Percentiles rank a stretch among this genome's conserved stretches.
These are phyloP conservation scores for Hylia prasina DNA, from an alignment of 2,113 vertebrate species.

Conservation along the genomic window DNA sequence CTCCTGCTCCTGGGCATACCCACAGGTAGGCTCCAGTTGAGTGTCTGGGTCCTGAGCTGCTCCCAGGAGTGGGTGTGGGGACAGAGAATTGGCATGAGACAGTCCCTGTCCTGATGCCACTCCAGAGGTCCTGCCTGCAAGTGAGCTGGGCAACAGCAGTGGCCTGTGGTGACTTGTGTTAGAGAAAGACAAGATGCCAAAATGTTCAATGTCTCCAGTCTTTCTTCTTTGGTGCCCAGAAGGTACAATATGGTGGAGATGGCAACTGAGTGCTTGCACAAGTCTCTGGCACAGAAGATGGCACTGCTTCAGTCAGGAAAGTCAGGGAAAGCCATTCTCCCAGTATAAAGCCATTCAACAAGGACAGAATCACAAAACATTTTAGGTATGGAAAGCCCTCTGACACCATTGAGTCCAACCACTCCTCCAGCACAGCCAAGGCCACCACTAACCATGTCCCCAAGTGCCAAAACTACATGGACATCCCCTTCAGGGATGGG, in stretches of 20 bases:
- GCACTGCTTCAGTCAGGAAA: not conserved
- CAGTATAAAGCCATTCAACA: not conserved
- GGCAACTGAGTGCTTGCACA: fast-evolving
- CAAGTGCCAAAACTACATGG: not conserved
- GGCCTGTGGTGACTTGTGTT: not conserved
- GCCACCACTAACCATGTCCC: not conserved
- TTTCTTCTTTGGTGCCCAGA: not conserved
- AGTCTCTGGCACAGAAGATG: not conserved
- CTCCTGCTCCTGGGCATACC: not conserved
- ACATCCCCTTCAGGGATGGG: not conserved
- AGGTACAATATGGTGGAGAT: not conserved
- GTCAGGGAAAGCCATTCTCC: not conserved
- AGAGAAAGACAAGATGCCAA: not conserved
- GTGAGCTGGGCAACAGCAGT: not conserved
- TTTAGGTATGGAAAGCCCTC: not conserved
- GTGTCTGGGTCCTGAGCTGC: too few relatives aligned
- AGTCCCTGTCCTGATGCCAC: not conserved
- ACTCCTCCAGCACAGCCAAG: not conserved
- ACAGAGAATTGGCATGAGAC: not conserved
- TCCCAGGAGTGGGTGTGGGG: not conserved
- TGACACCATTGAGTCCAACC: not conserved
- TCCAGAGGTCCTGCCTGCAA: not conserved
- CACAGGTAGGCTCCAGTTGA: not conserved
- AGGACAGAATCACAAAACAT: not conserved
- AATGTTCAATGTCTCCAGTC: not conserved